Conservation (phyloP, 2,797 vertebrate species). For the Neopelma chrysocephalum region DNA sequence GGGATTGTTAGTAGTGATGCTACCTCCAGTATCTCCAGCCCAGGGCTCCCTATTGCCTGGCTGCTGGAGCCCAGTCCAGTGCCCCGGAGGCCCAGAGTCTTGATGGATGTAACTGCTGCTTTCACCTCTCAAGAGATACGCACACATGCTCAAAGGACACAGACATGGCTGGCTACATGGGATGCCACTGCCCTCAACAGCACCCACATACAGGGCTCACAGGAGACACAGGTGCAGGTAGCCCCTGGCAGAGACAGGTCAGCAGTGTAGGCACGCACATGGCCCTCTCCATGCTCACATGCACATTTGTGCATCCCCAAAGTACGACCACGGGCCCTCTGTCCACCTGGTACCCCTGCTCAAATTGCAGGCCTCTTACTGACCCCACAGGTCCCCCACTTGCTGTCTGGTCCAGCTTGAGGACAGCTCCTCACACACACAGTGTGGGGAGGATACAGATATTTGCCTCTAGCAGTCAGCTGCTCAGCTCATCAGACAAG, state of each 20-base stretch:
- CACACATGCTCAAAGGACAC: not conserved
- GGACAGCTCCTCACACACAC: too few relatives aligned
- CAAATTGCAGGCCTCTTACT: not conserved
- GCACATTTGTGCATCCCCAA: accelerated
- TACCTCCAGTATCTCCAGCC: not conserved
- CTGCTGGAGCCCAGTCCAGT: not conserved
- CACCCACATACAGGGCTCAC: not conserved
- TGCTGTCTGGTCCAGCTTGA: not conserved
- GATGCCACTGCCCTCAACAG: not conserved
- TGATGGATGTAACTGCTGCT: not conserved
- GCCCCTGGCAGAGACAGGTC: not conserved
- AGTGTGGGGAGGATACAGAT: not conserved
- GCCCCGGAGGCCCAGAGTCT: accelerated
- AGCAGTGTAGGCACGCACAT: not conserved
- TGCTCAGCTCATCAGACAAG: not conserved
- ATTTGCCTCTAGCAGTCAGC: not conserved
- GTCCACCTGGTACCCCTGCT: accelerated
- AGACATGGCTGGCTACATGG: not conserved
- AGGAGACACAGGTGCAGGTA: not conserved
- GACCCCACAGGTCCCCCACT: accelerated
- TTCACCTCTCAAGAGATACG: not conserved
- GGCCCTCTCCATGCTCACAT: not conserved
- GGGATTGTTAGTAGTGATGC: not conserved
- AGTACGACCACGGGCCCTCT: not conserved
- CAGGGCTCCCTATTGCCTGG: not conserved